Evolutionary conservation across 30 jellyfish, hydroid and myxozoan genomes (phyloP).

Genomic region (Cassiopea xamachana): DNA sequence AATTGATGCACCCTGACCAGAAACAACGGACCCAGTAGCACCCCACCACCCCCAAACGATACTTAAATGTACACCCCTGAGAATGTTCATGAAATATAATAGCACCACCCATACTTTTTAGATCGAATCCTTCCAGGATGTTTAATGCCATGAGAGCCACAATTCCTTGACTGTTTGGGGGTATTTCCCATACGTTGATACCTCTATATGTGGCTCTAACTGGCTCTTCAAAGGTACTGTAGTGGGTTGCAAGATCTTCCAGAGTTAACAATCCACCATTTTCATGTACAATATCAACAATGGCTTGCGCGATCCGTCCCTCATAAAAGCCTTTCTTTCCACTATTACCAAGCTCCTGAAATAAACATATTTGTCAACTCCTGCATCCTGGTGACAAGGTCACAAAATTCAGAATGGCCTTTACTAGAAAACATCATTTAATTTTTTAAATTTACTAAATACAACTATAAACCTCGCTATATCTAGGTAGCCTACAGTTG

Average conservation of each 20-base stretch:
- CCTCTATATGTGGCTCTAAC: constrained; percentile 80
- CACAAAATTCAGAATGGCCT: too few relatives aligned
- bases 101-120: constrained; percentile 52
- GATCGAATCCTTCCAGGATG: constrained; percentile 76
- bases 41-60: too few relatives aligned
- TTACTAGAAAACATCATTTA: too few relatives aligned
- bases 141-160: constrained; percentile 92
- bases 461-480: too few relatives aligned
- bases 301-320: constrained; percentile 83
- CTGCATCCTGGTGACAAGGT: background rate
- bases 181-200: constrained; percentile 88
- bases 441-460: too few relatives aligned
- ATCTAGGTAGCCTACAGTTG: too few relatives aligned
- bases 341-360: constrained; percentile 71
- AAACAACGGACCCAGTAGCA: too few relatives aligned
- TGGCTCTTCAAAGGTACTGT: constrained; percentile 80
- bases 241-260: constrained; percentile 76
- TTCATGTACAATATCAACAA: constrained; percentile 84
- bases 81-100: too few relatives aligned
- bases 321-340: constrained; percentile 90
- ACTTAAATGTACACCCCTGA: too few relatives aligned
- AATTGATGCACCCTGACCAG: too few relatives aligned
- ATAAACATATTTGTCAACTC: background rate
- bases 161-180: constrained; percentile 96
- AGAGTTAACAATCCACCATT: constrained; percentile 79